phyloP scores from a whole-genome alignment of 1,140 invertebrate species.

The Dendrolimus kikuchii region DNA sequence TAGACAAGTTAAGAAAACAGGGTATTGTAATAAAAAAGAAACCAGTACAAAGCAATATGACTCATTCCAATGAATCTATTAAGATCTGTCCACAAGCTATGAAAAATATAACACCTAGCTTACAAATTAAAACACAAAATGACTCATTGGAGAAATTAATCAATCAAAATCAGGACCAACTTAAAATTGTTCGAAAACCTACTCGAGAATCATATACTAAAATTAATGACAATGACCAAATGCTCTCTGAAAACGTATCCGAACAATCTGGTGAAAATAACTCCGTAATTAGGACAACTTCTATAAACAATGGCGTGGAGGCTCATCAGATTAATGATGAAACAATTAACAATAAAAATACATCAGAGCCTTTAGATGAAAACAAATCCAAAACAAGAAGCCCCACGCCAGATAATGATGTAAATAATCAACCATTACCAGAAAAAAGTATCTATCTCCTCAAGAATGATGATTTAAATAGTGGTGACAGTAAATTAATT shows the following conservation, averaged over 20 bases:
- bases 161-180: constrained; percentile 47
- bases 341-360: neutral
- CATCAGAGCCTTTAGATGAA: no score
- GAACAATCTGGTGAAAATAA: constrained; percentile 4
- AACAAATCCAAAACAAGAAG: no score
- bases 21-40: constrained; percentile 56
- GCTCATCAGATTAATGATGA: neutral
- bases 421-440: no score
- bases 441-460: no score
- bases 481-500: no score
- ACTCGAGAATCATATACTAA: constrained; percentile 4
- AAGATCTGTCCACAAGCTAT: constrained; percentile 9
- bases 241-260: constrained; percentile 2
- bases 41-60: constrained; percentile 5
- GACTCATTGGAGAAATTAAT: constrained; percentile 50
- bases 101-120: neutral
- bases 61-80: constrained; percentile 3
- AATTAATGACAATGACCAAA: constrained; percentile 11
- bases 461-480: no score
- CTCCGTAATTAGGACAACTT: neutral
- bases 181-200: constrained; percentile 54
- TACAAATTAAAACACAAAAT: constrained; percentile 20
- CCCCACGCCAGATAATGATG: no score
- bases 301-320: neutral
- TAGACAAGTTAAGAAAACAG: constrained; percentile 59